Evolutionary conservation across 2,888 invertebrate species (phyloP).

Genomic region (Coenonympha glycerion): DNA sequence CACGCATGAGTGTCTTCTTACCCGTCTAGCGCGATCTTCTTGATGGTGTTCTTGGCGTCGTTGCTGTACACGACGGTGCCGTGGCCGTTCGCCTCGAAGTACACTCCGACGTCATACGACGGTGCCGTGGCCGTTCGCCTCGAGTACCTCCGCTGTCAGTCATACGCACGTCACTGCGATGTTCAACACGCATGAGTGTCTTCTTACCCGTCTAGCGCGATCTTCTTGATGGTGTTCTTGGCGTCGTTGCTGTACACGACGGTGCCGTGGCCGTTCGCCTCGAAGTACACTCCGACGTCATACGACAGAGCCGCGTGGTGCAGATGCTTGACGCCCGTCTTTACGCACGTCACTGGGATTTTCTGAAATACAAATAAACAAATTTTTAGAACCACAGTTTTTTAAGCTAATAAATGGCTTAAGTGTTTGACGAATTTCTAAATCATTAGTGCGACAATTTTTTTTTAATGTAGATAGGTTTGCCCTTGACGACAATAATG

Average conservation of each 20-base stretch:
- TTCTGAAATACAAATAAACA: constrained; percentile 82
- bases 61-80: constrained; percentile 93
- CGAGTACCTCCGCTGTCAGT: no score
- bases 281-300: constrained; percentile 98
- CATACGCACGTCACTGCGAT: no score
- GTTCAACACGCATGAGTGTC: no score
- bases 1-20: no score
- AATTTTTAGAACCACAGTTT: no score
- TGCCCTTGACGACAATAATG: no score
- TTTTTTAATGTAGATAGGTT: no score
- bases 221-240: constrained; percentile 73
- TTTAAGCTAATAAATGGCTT: no score
- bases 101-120: constrained; percentile 95
- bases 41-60: constrained; percentile 77
- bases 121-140: no score
- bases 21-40: constrained; percentile 65
- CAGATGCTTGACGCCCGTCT: constrained; percentile 97
- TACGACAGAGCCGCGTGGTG: constrained; percentile 93
- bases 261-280: constrained; percentile 99
- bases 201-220: constrained; percentile 63
- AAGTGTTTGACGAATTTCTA: no score
- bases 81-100: constrained; percentile 99
- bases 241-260: constrained; percentile 86
- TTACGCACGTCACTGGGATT: constrained; percentile 92
- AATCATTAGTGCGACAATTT: neutral